Conservation (phyloP, 2,888 invertebrate genomes). For the Phengaris arion region DNA sequence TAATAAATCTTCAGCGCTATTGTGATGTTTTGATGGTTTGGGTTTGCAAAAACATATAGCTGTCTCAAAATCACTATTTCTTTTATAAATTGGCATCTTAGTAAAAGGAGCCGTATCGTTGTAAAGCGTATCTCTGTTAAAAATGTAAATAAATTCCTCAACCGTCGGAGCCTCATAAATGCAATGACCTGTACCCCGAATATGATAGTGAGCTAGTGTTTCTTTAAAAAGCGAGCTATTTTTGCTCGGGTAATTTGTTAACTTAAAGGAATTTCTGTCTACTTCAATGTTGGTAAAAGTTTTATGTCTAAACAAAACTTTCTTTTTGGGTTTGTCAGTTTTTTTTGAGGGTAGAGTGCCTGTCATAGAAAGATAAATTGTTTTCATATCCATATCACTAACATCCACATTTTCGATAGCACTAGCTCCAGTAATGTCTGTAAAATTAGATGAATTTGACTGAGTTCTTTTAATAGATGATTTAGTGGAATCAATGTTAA, state of each 20-base stretch:
- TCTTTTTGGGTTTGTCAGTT: constrained; percentile 53
- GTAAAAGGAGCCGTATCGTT: constrained; percentile 58
- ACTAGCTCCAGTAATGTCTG: constrained; percentile 65
- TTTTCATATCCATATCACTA: constrained; percentile 55
- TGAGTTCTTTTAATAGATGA: constrained; percentile 53
- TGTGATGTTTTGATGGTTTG: constrained; percentile 62
- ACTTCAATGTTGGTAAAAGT: constrained; percentile 73
- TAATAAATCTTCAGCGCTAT: constrained; percentile 70
- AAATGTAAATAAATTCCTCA: constrained; percentile 68
- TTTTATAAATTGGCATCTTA: constrained; percentile 52
- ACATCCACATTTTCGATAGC: constrained; percentile 74
- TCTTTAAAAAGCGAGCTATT: constrained; percentile 63
- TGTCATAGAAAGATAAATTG: constrained; percentile 64
- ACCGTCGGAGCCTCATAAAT: constrained; percentile 69
- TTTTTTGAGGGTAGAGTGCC: constrained; percentile 69
- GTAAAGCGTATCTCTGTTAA: constrained; percentile 68
- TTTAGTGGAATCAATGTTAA: constrained; percentile 49
- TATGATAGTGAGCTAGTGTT: constrained; percentile 68
- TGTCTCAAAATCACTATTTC: constrained; percentile 70
- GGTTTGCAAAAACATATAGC: constrained; percentile 74
- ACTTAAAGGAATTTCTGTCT: constrained; percentile 61
- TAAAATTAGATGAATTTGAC: constrained; percentile 62
- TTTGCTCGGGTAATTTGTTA: constrained; percentile 59
- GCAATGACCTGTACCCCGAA: constrained; percentile 73
- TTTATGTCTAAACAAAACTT: constrained; percentile 71